Evolutionary conservation across 2,797 vertebrate genomes (phyloP).

Genomic region (Pitangus sulphuratus): DNA sequence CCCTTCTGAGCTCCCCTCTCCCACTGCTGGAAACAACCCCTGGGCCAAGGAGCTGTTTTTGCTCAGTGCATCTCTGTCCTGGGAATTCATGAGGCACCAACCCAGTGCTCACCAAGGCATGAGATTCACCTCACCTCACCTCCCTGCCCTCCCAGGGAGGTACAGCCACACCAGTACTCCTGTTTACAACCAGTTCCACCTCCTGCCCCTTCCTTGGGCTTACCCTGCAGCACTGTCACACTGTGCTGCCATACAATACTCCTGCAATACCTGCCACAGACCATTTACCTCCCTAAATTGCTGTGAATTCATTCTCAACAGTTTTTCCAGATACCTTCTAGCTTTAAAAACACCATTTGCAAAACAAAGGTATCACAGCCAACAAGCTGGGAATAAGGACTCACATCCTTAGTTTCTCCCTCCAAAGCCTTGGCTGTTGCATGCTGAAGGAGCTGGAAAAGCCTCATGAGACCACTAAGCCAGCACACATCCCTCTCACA

Average conservation of each 20-base stretch:
- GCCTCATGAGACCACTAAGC: neutral
- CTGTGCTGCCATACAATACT: neutral
- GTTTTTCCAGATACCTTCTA: neutral
- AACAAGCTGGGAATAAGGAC: neutral
- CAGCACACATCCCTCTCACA: rapidly evolving
- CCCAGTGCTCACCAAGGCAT: rapidly evolving
- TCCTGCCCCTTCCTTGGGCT: neutral
- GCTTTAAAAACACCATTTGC: neutral
- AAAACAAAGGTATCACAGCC: neutral
- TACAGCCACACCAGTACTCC: neutral
- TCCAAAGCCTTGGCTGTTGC: neutral
- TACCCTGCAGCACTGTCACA: rapidly evolving
- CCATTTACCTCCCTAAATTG: neutral
- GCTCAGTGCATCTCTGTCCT: rapidly evolving
- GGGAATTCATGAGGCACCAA: neutral
- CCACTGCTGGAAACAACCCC: neutral
- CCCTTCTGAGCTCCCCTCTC: neutral
- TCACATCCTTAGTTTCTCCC: neutral
- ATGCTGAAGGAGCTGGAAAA: neutral
- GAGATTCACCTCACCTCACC: neutral
- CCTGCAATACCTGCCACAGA: neutral
- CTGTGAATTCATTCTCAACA: neutral
- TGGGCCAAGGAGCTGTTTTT: neutral
- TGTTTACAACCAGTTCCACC: neutral
- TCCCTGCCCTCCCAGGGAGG: neutral